Evolutionary conservation across 2,888 invertebrate species (phyloP), one percentile per base, ranked within the genome.

Genomic region (Aleiodes leptofemur): DNA sequence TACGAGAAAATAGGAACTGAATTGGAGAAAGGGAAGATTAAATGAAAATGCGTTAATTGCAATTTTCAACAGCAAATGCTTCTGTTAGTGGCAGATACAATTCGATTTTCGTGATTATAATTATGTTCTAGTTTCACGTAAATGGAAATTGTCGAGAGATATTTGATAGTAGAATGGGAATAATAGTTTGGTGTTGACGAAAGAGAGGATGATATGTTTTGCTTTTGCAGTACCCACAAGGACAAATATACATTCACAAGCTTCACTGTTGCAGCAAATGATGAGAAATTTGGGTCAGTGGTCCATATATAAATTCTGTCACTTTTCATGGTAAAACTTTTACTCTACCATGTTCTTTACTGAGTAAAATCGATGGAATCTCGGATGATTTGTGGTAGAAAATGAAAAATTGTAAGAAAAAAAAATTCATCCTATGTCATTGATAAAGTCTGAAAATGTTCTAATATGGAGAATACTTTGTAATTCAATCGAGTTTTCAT

Each of bases 11-110:
- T 59, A 59, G 59, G 59, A 34, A 38, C 4, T 16, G 56, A 23
- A 9, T 23, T 4, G 56, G 56, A 23, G 56, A 29, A 11, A 29
- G 56, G 14, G 56, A 48, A 23, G 14, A 16, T 43, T 43, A 16
- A 64, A 64, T 23, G 64, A 64, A 64, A 64, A 64, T 64, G 64
- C 64, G 64, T 64, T 64, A 64, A 64, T 64, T 64, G 64, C 64
- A 48, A 64, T 64, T 64, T 48, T 29, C 16, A 43, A 48, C 64
- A 11, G 64, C 43, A 64, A 29, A 43, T 43, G 43, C 64, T 43
- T 64, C 48, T 64, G 64, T 43, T 48, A 43, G 64, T 64, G 64
- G 64, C 64, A 64, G 64, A 64, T 43, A 64, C 64, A 48, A 43
- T 64, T 64, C 64, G 64, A 64, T 64, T 64, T 43, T 43, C 43